Base-by-base conservation (phyloP, 92 coral and sea anemone species). In the Ricordea florida region DNA sequence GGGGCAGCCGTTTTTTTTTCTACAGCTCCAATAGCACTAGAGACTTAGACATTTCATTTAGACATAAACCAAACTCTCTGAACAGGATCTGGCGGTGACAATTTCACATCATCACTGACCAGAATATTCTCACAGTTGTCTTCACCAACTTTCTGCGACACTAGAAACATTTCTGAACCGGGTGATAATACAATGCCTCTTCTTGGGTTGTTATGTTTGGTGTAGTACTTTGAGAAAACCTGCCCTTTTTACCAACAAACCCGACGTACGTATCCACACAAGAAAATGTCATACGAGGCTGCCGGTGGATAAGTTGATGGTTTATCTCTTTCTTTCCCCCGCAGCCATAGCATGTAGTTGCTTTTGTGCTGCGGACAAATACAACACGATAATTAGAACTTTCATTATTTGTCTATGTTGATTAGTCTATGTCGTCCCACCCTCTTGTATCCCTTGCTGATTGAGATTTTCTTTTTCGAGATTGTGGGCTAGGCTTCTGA, bases 321-420 rank as follows among this genome's bases (percentile, higher is more conserved):
- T 53, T 69, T 85, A 52, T 70, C 81, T 40, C 85, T 59, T 33
- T 70, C 28, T 53, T 20, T 16, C 73, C 89, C 22, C 49, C 48
- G 65, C 85, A 72, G 8, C 87, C 66, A 73, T 80, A 73, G 62
- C 87, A 81, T 18, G 83, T 83, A 24, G 83, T 83, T 40, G 89
- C 89, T 20, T 47, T 52, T 35, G 89, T 84, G 69, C 69, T 63
- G 3, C 47, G 62, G 26, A 84, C 73, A 32, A 81, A 71, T 23
- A 74, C 67, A 37, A 81, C 55, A 18, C 76, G 33, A 55, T 74
- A 75, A 27, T 63, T 51, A 56, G 26, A 44, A 30, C 59, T 32
- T 57, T 47, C 37, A 34, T 38, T 55, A 60, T n/a, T n/a, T n/a
- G n/a, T n/a, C n/a, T n/a, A n/a, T n/a, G n/a, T n/a, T n/a, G n/a